Evolutionary conservation across 2,797 vertebrate genomes (phyloP).

Genomic region (Danio choprae): DNA sequence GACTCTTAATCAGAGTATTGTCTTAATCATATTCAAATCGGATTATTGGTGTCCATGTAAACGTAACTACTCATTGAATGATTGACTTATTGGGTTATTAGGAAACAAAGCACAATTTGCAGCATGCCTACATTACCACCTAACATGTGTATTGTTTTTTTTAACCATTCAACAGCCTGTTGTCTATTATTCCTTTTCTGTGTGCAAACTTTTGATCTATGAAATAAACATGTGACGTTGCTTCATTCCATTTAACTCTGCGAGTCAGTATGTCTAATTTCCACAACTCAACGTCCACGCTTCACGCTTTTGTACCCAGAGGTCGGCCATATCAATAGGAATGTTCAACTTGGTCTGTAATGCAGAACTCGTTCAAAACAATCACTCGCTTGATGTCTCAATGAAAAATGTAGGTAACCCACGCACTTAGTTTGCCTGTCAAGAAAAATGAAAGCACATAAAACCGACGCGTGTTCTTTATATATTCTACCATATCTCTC

Average conservation of each 20-base stretch:
- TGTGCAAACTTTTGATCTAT: neutral
- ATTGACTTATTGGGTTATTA: too few relatives aligned
- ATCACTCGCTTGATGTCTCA: neutral
- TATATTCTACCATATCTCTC: conserved; percentile 46
- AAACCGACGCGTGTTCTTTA: conserved; percentile 11
- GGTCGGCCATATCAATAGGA: neutral
- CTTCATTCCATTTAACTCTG: neutral
- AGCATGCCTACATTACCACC: too few relatives aligned
- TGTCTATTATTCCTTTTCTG: too few relatives aligned
- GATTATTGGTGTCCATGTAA: too few relatives aligned
- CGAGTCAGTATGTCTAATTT: neutral
- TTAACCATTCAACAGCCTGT: too few relatives aligned
- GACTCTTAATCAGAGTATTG: too few relatives aligned
- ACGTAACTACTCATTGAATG: too few relatives aligned
- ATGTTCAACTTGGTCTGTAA: neutral
- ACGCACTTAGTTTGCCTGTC: neutral
- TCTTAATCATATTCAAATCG: too few relatives aligned
- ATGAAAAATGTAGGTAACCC: neutral
- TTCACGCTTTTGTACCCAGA: neutral
- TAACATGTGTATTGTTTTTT: too few relatives aligned
- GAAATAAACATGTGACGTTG: neutral
- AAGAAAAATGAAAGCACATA: neutral
- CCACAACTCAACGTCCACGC: neutral
- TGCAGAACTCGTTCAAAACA: neutral
- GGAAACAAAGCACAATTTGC: too few relatives aligned